Evolutionary conservation across 2,113 vertebrate genomes (phyloP).

Genomic region (Chamaea fasciata): DNA sequence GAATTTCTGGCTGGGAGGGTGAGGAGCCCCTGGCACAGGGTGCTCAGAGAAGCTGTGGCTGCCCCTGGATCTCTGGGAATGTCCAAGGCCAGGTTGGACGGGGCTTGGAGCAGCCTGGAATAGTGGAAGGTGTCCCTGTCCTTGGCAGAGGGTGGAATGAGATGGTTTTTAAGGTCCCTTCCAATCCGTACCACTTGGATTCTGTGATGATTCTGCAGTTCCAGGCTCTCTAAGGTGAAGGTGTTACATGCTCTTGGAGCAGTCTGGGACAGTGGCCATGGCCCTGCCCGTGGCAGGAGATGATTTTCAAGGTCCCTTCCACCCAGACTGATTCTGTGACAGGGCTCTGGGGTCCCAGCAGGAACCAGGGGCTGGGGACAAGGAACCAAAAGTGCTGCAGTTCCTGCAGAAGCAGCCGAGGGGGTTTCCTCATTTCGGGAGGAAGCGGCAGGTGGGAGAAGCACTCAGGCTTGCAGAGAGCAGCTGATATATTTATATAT

Average conservation of each 20-base stretch:
- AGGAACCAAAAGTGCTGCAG: not conserved
- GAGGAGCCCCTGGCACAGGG: accelerated
- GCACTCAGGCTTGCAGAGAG: not conserved
- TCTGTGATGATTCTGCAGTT: not conserved
- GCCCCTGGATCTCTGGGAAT: not conserved
- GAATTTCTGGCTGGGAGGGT: accelerated
- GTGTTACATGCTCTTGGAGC: not conserved
- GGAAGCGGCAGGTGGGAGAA: not conserved
- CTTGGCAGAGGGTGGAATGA: not conserved
- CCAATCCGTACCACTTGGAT: not conserved
- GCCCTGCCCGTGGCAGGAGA: not conserved
- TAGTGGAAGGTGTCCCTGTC: not conserved
- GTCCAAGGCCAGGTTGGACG: accelerated
- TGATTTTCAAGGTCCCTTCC: not conserved
- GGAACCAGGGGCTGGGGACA: not conserved
- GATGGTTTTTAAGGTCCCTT: not conserved
- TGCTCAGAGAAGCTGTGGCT: not conserved
- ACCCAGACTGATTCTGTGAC: not conserved
- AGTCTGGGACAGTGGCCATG: accelerated
- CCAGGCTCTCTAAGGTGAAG: too few species aligned
- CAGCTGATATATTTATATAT: not conserved
- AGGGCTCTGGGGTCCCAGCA: not conserved
- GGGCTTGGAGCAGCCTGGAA: not conserved
- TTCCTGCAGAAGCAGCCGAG: not conserved
- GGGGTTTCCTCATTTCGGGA: not conserved